Conservation (phyloP, 2,888 invertebrate genomes). For the Trissonchulus sp. region DNA sequence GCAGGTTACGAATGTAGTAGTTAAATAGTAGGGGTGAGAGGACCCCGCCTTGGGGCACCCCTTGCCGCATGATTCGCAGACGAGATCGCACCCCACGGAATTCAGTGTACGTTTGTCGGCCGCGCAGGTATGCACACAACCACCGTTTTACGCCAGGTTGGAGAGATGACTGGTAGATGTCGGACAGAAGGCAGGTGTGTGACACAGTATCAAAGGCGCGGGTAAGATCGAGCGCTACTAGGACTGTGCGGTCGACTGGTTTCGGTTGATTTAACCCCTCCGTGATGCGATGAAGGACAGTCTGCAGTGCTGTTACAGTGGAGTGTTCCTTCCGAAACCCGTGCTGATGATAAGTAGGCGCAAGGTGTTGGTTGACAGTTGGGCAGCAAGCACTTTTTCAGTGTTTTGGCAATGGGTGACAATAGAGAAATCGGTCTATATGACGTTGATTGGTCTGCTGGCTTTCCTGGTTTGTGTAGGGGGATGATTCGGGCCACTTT, state of each 20-base stretch:
- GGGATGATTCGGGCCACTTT: slow-evolving; percentile 7
- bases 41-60: slow-evolving; percentile 14
- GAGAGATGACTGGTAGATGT: background rate
- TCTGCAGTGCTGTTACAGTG: background rate
- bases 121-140: background rate
- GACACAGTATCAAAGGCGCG: slow-evolving; percentile 10
- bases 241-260: slow-evolving; percentile 15
- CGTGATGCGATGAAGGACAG: background rate
- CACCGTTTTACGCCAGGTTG: background rate
- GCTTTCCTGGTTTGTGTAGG: slow-evolving; percentile 15
- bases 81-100: slow-evolving; percentile 10
- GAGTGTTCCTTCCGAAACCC: slow-evolving; percentile 13
- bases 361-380: background rate
- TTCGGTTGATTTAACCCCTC: background rate
- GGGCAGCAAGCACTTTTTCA: slow-evolving; percentile 6
- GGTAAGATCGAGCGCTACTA: background rate
- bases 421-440: slow-evolving; percentile 14
- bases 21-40: slow-evolving; percentile 13
- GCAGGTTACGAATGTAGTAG: background rate
- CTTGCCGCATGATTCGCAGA: background rate
- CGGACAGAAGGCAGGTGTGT: background rate
- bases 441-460: background rate
- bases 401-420: background rate
- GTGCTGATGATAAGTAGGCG: background rate
- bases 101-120: slow-evolving; percentile 7